Conservation (phyloP, 2,113 vertebrate genomes). For the Planiliza haematocheilus region DNA sequence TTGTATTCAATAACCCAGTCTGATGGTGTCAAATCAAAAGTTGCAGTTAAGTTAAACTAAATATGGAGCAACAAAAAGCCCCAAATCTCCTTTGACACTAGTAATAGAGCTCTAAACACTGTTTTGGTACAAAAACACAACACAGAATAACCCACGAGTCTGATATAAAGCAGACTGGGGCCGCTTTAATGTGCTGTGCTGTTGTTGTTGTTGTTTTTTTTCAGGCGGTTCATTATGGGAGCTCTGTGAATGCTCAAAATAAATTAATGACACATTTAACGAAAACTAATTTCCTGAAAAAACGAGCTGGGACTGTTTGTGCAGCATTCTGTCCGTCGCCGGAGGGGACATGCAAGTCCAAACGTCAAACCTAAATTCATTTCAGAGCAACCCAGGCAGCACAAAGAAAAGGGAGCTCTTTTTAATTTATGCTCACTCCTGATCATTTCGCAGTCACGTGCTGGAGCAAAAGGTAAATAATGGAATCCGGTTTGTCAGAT, state of each 20-base stretch:
- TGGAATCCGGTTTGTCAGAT: background rate
- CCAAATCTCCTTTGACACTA: too few relatives aligned
- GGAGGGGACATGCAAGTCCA: background rate
- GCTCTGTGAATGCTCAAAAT: constrained; percentile 23
- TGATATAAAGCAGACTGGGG: constrained; percentile 10
- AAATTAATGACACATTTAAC: constrained; percentile 58
- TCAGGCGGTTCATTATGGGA: constrained; percentile 39
- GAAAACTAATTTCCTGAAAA: constrained; percentile 39
- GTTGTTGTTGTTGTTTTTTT: constrained; percentile 53
- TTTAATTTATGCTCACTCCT: background rate
- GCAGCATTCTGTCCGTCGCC: constrained; percentile 25
- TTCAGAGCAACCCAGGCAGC: background rate
- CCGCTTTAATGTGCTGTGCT: constrained; percentile 55
- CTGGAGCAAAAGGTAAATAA: background rate
- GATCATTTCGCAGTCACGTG: background rate
- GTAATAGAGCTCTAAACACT: constrained; percentile 41
- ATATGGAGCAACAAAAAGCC: too few relatives aligned
- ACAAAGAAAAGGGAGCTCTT: constrained; percentile 5
- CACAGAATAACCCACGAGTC: constrained; percentile 27
- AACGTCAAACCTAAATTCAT: background rate
- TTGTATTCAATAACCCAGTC: too few relatives aligned
- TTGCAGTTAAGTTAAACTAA: too few relatives aligned
- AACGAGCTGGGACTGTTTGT: constrained; percentile 28
- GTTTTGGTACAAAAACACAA: constrained; percentile 26
- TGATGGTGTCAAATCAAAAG: too few relatives aligned